Evolutionary conservation across 1,140 invertebrate species (phyloP).

Genomic region (Drosophila nikananu): DNA sequence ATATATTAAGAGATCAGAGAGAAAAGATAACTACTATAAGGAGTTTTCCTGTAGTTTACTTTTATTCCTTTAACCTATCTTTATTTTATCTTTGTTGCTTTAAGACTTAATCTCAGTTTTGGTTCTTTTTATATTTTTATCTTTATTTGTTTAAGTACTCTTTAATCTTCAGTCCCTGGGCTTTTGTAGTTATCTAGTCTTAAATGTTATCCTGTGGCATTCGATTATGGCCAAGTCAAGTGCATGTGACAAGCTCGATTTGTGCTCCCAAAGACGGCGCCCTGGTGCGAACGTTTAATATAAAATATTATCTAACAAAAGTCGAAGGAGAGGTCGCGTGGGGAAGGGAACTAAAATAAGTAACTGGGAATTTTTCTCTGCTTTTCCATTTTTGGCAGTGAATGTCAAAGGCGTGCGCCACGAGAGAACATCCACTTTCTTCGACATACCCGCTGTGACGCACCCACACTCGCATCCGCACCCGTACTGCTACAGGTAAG

Average conservation of each 20-base stretch:
- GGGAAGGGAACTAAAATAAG: constrained; percentile 39
- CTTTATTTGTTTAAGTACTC: not conserved
- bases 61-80: not conserved
- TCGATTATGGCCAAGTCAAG: constrained; percentile 54
- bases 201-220: constrained; percentile 10
- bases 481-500: constrained; percentile 81
- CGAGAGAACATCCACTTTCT: constrained; percentile 85
- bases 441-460: constrained; percentile 85
- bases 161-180: not conserved
- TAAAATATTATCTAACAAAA: constrained; percentile 83
- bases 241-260: constrained; percentile 77
- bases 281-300: constrained; percentile 74
- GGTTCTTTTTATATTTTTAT: not conserved
- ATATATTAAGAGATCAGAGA: not conserved
- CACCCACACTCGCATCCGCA: constrained; percentile 77
- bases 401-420: constrained; percentile 85
- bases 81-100: too few relatives aligned
- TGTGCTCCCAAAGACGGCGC: constrained; percentile 69
- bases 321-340: constrained; percentile 4
- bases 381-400: constrained; percentile 58
- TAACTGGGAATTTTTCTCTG: constrained; percentile 46
- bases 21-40: too few relatives aligned
- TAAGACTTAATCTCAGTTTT: not conserved
- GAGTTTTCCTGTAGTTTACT: not conserved
- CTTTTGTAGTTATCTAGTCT: constrained; percentile 27